These are phyloP conservation scores for Rhodeus uyekii DNA, from an alignment of 2,797 vertebrate genomes.

Conservation along the genomic window DNA sequence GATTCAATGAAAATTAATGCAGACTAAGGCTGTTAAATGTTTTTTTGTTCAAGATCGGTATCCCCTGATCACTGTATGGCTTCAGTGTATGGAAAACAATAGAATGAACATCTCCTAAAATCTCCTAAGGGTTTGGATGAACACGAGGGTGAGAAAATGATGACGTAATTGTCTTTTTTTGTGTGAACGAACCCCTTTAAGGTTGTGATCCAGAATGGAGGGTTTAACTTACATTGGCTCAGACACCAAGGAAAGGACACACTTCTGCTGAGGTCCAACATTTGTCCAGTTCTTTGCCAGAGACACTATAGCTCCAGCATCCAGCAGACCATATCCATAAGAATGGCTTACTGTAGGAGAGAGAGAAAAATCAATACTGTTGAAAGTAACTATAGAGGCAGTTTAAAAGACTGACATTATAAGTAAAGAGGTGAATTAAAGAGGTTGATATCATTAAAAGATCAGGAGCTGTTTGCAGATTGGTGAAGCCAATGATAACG, in stretches of 20 bases:
- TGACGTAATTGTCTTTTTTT: neutral
- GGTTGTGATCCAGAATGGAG: neutral
- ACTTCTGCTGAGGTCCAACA: conserved; percentile 89
- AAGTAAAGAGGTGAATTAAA: conserved; percentile 47
- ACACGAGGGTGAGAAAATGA: neutral
- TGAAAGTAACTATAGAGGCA: conserved; percentile 45
- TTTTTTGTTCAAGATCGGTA: neutral
- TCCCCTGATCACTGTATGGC: neutral
- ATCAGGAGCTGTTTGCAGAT: conserved; percentile 10
- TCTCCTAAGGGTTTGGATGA: neutral
- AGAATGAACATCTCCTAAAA: neutral
- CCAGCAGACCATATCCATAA: conserved; percentile 93
- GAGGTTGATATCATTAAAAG: conserved; percentile 26
- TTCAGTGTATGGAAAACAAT: neutral
- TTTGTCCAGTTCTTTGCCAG: conserved; percentile 90
- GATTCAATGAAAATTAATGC: neutral
- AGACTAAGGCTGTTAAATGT: neutral
- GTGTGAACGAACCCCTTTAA: neutral
- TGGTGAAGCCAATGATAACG: conserved; percentile 26
- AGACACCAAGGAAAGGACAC: conserved; percentile 83
- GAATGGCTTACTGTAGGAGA: conserved; percentile 91
- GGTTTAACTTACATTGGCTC: conserved; percentile 84
- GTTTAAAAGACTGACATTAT: conserved; percentile 43
- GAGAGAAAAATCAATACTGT: conserved; percentile 51
- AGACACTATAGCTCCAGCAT: conserved; percentile 88